These are phyloP conservation scores for Hofmannophila pseudospretella DNA, from an alignment of 2,888 invertebrate genomes.

Conservation along the genomic window DNA sequence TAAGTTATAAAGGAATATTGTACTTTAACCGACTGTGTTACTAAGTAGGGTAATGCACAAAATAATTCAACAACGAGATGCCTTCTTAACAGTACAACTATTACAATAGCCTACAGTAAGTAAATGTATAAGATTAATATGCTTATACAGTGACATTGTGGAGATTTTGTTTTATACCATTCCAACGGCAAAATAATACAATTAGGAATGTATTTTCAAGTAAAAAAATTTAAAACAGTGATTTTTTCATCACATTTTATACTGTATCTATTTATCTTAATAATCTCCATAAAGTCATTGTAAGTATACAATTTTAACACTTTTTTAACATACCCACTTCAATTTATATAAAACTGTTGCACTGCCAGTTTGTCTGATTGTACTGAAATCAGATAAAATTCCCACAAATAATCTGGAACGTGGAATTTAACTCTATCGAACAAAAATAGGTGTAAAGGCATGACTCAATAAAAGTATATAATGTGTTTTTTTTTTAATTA, in stretches of 20 bases:
- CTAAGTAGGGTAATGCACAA: constrained; percentile 64
- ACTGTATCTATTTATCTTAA: not conserved
- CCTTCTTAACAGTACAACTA: constrained; percentile 77
- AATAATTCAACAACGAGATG: constrained; percentile 69
- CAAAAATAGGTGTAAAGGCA: no score
- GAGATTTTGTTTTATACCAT: no score
- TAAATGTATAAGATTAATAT: constrained; percentile 43
- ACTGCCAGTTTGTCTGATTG: not conserved
- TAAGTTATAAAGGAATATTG: constrained; percentile 44
- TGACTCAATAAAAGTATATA: no score
- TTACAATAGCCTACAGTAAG: constrained; percentile 71
- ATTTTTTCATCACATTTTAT: not conserved
- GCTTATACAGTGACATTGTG: constrained; percentile 43
- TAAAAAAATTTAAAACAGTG: not conserved
- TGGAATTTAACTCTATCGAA: no score
- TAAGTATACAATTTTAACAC: constrained; percentile 22
- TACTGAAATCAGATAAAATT: no score
- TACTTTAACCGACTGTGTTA: constrained; percentile 66
- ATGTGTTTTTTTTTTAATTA: no score
- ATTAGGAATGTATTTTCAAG: constrained; percentile 1
- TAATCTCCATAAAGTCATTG: constrained; percentile 24
- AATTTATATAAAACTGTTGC: not conserved
- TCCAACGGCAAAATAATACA: no score
- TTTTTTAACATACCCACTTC: constrained; percentile 13
- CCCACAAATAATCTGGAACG: no score